phyloP scores from a whole-genome alignment of 2,113 vertebrate species.

The Thermophis baileyi region DNA sequence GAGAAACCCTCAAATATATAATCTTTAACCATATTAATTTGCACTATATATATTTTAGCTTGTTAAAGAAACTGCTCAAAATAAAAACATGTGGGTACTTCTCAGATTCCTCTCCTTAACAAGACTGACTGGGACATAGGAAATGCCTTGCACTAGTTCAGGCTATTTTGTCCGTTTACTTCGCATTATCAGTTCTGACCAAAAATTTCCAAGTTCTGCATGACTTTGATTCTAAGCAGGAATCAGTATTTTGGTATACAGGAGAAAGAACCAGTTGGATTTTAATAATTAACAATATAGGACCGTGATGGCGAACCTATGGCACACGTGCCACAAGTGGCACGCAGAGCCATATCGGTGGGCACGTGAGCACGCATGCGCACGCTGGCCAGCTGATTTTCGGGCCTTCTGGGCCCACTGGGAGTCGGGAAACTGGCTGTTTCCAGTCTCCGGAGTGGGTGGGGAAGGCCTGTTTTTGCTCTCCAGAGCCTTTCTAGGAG shows the following conservation, averaged over 20 bases:
- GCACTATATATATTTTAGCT: not conserved
- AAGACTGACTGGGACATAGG: not conserved
- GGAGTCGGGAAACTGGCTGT: too few species aligned
- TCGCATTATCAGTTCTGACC: not conserved
- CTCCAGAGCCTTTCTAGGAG: too few species aligned
- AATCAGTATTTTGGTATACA: not conserved
- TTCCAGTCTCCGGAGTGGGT: too few species aligned
- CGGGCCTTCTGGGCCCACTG: too few species aligned
- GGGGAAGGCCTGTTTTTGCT: too few species aligned
- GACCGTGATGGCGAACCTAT: too few species aligned
- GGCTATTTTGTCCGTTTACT: not conserved
- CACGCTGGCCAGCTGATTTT: too few species aligned
- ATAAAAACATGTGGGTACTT: not conserved
- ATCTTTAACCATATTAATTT: not conserved
- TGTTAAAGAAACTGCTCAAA: not conserved
- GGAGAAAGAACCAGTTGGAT: not conserved
- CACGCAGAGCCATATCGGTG: too few species aligned
- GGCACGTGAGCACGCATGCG: too few species aligned
- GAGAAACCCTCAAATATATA: conserved; percentile 26
- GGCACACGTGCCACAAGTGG: too few species aligned
- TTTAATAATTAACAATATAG: not conserved
- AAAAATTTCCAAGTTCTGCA: not conserved
- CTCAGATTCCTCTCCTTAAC: not conserved
- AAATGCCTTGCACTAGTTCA: not conserved
- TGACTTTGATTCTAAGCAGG: not conserved